Evolutionary conservation across 2,888 invertebrate species (phyloP).

Genomic region (Gibbula magus): DNA sequence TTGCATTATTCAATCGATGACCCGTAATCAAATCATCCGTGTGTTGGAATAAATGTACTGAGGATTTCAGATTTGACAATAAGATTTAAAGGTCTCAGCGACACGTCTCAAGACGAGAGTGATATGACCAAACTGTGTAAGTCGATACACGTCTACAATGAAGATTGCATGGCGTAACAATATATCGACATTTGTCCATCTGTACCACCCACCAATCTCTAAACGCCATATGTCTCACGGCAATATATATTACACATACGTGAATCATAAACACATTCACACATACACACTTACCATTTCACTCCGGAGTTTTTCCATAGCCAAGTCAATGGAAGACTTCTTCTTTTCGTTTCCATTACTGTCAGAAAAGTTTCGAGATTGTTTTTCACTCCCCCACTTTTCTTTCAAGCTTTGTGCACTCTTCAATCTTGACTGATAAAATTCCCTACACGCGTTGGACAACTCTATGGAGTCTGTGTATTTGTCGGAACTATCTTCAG

Average conservation of each 20-base stretch:
- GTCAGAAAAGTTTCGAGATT: not conserved
- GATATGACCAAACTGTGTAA: not conserved
- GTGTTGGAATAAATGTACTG: too few species aligned
- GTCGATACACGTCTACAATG: not conserved
- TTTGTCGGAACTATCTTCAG: conserved; percentile 29
- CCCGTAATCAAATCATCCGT: too few species aligned
- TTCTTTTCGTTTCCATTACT: conserved; percentile 30
- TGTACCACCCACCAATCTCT: too few species aligned
- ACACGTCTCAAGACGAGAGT: too few species aligned
- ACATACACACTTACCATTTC: conserved; percentile 63
- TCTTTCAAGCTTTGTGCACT: conserved; percentile 45
- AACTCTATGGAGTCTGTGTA: conserved; percentile 54
- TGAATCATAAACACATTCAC: not conserved
- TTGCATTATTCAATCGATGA: too few species aligned
- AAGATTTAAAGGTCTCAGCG: too few species aligned
- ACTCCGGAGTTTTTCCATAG: conserved; percentile 56
- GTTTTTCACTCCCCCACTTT: conserved; percentile 26
- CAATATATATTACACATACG: too few species aligned
- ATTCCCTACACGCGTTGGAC: conserved; percentile 56
- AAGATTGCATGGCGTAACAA: too few species aligned
- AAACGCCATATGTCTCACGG: too few species aligned
- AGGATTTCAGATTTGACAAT: too few species aligned
- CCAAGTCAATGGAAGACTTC: conserved; percentile 49
- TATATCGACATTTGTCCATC: too few species aligned
- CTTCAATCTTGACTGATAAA: conserved; percentile 50